Base-by-base conservation (phyloP, 2,888 invertebrate genomes). In the Agrotis clavis region DNA sequence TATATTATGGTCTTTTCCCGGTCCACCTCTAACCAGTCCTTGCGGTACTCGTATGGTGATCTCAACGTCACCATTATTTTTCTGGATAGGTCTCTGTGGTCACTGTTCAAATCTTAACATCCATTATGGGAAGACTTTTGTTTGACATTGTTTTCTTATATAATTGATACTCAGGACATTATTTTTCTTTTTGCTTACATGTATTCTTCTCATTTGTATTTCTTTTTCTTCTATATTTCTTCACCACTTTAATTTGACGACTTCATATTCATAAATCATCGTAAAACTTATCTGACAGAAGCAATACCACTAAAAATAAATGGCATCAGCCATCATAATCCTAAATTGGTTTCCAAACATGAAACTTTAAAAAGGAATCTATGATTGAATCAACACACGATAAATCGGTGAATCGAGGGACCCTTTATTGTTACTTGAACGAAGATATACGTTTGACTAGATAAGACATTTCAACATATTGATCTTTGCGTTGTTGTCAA, bases 361-460 rank as follows among this genome's bases (percentile, higher is more conserved):
- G 84, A 89, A 93, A 93, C 88, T 94, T 94, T 90, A 91, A 92
- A 93, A 94, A 92, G 90, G 88, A 93, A 94, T 94, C 94, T 93
- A 93, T 93, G 93, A 94, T 94, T 93, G 93, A 94, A 94, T 94
- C 94, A 94, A 94, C 94, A 93, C 91, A 86, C 91, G 91, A 92
- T 92, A 92, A 92, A 90, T 91, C 90, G 88, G 88, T 87, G 88
- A 82, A 84, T 82, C 87, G 86, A 87, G 89, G 90, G 92, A 88
- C 81, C 84, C 87, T 84, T 88, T 87, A 88, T 92, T 92, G 90
- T 90, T 83, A 85, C 71, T 72, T 54, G 48, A 47, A 71, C 88
- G 60, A 59, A 57, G 88, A 88, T 79, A 18, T 70, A 69, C 21
- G 45, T 57, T 35, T 65, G 2, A 69, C 74, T 83, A 18, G 79